Percentiles rank a stretch among this genome's conserved stretches.
Conservation (phyloP, 2,113 vertebrate genomes). For the Noctilio leporinus region DNA sequence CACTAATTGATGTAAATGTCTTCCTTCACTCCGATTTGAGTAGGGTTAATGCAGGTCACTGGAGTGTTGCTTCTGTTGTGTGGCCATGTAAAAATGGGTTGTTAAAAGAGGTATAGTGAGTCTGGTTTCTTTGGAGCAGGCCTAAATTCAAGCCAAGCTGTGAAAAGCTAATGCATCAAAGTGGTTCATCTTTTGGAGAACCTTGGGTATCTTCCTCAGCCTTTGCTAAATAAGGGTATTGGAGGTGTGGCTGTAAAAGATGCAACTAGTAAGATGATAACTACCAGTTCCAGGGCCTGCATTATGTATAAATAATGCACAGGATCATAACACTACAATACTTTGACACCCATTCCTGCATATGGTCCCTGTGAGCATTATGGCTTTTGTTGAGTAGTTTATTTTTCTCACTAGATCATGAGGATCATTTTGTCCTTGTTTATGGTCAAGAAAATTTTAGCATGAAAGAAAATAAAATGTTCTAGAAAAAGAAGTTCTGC, state of each 20-base stretch:
- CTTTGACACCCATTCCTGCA: too few relatives aligned
- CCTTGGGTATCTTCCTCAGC: neutral
- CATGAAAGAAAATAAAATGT: too few relatives aligned
- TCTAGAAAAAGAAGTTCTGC: neutral
- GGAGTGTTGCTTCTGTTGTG: neutral
- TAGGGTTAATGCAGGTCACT: neutral
- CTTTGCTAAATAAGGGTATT: neutral
- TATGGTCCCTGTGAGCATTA: neutral
- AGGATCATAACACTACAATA: neutral
- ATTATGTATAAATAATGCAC: neutral
- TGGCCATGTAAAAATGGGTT: neutral
- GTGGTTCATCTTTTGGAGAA: neutral
- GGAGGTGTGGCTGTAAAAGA: neutral
- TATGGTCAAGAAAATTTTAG: neutral
- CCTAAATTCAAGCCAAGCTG: neutral
- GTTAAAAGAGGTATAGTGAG: fast-evolving
- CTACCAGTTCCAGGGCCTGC: neutral
- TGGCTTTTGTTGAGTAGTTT: neutral
- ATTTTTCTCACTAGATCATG: neutral
- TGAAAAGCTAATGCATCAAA: neutral
- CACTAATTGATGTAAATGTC: neutral
- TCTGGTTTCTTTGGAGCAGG: neutral
- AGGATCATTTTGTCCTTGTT: neutral
- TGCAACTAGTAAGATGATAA: neutral
- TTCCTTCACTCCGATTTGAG: neutral